Evolutionary conservation across 2,113 vertebrate species (phyloP), one percentile per base, ranked within the genome.

Genomic region (Hemiprocne comata): DNA sequence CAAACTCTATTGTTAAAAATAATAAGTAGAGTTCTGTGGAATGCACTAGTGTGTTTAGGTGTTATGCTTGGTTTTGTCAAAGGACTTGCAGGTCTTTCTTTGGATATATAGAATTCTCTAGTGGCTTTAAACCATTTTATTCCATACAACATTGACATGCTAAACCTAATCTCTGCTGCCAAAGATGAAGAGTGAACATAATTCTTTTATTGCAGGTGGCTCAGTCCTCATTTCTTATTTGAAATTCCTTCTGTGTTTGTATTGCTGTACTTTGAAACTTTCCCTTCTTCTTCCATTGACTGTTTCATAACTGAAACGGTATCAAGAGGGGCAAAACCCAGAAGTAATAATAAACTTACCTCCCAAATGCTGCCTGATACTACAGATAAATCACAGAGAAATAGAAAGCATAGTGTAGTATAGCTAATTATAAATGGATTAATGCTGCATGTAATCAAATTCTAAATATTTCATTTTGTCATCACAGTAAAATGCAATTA

Each of bases 351-450:
- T 94, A 87, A 93, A 80, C 81, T 96, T 97, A 91, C 67, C 74
- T 95, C 94, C 83, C 94, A 95, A 96, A 97, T 95, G 83, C 96
- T 96, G 60, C 46, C 75, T 97, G 94, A 97, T 80, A 85, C 72
- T 80, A 67, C 20, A 87, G 91, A 95, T 96, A 97, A 96, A 90
- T 96, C 60, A 79, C 36, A 65, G 70, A 89, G 96, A 97, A 96
- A 97, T 89, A 91, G 92, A 96, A 96, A 97, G 34, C 84, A 78
- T 87, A 46, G 73, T 64, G 15, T 92, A 93, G 80, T 95, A 95
- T 96, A 73, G 64, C 85, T 98, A 97, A 97, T 98, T 98, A 95
- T 96, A 96, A 97, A 95, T 92, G 64, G 83, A 90, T 97, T 97
- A 95, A 96, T 97, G 95, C 29, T 73, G 31, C 66, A 44, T 82